A percentile compares a stretch with the other conserved stretches of the same genome.
Conservation (phyloP, 2,113 vertebrate species). For the Donacobius atricapilla region DNA sequence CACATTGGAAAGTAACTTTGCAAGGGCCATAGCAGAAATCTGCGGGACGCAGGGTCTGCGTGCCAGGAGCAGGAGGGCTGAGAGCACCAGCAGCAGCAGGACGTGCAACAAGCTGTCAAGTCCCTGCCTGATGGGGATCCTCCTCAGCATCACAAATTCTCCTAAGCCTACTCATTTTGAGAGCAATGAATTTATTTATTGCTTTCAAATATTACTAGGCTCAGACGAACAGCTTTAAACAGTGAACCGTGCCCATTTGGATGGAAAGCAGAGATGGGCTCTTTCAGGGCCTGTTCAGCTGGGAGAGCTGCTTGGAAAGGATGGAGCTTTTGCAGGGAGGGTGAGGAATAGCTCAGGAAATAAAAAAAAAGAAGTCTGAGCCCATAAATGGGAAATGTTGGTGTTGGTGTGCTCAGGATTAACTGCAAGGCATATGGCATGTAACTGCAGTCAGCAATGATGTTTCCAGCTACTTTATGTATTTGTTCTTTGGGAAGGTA, state of each 20-base stretch:
- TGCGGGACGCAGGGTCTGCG: neutral
- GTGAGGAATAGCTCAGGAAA: neutral
- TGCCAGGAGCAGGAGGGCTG: neutral
- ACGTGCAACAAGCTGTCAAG: accelerated
- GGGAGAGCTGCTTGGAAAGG: neutral
- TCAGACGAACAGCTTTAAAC: neutral
- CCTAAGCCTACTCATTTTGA: neutral
- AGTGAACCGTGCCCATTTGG: accelerated
- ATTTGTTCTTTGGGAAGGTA: slow-evolving; percentile 7
- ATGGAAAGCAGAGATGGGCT: neutral
- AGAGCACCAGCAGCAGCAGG: neutral
- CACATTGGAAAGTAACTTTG: neutral
- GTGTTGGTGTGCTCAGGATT: neutral
- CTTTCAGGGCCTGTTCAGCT: neutral
- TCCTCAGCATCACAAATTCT: neutral
- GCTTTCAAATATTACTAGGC: neutral
- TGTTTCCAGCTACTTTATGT: neutral
- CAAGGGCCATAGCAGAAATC: neutral
- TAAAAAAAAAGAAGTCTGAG: neutral
- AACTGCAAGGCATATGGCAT: neutral
- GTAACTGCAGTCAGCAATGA: neutral
- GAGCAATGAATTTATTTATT: neutral
- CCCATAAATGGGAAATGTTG: neutral
- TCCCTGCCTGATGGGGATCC: neutral
- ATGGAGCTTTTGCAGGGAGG: neutral